Evolutionary conservation across 2,888 invertebrate species (phyloP), one percentile per base, ranked within the genome.

Genomic region (Stenoptilia bipunctidactyla): DNA sequence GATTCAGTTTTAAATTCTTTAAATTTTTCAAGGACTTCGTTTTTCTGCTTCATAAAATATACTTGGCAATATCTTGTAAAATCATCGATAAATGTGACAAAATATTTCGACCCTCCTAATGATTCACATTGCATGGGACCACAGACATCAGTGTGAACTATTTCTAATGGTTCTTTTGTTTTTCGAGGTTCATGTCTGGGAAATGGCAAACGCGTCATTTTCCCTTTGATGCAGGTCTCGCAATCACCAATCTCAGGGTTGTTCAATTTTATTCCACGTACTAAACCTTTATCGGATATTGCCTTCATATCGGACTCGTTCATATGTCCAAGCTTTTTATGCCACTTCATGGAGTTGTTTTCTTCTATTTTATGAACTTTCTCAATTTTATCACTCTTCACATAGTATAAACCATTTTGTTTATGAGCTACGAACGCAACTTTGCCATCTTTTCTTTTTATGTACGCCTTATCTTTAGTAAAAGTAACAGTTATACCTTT

Each of bases 391-490:
- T 20, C 20, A 20, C 3, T 5, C 8, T 20, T 8, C 3, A 20
- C 15, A 25, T 45, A 42, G 33, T 36, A 35, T 14, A 40, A 25
- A 8, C 40, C 40, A 40, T 35, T 30, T 35, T n/a, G n/a, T n/a
- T n/a, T n/a, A n/a, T n/a, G n/a, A n/a, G n/a, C n/a, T n/a, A n/a
- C n/a, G n/a, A n/a, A n/a, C n/a, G n/a, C n/a, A n/a, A n/a, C n/a
- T n/a, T n/a, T n/a, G n/a, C n/a, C n/a, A n/a, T n/a, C n/a, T n/a
- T n/a, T n/a, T n/a, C n/a, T n/a, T n/a, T n/a, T n/a, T n/a, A n/a
- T n/a, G n/a, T n/a, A n/a, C n/a, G n/a, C n/a, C n/a, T n/a, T n/a
- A n/a, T n/a, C n/a, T n/a, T n/a, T n/a, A n/a, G n/a, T n/a, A n/a
- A n/a, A n/a, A n/a, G n/a, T n/a, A n/a, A n/a, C n/a, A n/a, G n/a